Conservation (phyloP, 2,113 vertebrate genomes). For the Oryzias javanicus region DNA sequence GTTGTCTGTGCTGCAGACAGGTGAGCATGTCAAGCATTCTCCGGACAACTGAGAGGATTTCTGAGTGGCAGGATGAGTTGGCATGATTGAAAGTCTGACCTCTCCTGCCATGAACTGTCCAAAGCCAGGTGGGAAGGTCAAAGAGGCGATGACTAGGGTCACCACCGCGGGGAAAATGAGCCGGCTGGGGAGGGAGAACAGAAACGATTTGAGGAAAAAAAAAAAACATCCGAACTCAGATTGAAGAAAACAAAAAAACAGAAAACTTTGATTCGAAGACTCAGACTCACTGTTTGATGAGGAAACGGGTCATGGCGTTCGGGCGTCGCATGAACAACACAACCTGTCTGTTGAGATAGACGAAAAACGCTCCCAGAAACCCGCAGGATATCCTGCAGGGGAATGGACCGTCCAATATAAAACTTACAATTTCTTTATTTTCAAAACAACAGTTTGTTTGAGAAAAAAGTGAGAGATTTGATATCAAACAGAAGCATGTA, state of each 20-base stretch:
- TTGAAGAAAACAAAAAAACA: not conserved
- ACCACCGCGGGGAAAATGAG: constrained; percentile 87
- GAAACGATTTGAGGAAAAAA: not conserved
- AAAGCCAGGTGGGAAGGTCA: constrained; percentile 91
- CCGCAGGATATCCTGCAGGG: constrained; percentile 80
- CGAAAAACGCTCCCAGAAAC: constrained; percentile 92
- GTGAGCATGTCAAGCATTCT: too few species aligned
- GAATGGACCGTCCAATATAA: not conserved
- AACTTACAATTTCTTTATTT: too few species aligned
- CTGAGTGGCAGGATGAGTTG: too few species aligned
- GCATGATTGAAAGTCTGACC: constrained; percentile 74
- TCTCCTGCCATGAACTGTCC: constrained; percentile 98
- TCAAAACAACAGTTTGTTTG: too few species aligned
- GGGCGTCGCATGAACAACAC: constrained; percentile 86
- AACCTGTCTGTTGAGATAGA: constrained; percentile 92
- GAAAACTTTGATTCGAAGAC: not conserved
- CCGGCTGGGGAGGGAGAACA: constrained; percentile 70
- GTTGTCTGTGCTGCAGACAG: too few species aligned
- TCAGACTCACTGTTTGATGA: constrained; percentile 87
- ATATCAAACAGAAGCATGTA: too few species aligned
- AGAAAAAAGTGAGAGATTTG: too few species aligned
- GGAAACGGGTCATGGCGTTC: constrained; percentile 83
- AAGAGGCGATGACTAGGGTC: constrained; percentile 86
- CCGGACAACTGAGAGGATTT: too few species aligned
- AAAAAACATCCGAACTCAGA: not conserved